phyloP scores from a whole-genome alignment of 2,113 vertebrate genomes.

The Prolemur simus region DNA sequence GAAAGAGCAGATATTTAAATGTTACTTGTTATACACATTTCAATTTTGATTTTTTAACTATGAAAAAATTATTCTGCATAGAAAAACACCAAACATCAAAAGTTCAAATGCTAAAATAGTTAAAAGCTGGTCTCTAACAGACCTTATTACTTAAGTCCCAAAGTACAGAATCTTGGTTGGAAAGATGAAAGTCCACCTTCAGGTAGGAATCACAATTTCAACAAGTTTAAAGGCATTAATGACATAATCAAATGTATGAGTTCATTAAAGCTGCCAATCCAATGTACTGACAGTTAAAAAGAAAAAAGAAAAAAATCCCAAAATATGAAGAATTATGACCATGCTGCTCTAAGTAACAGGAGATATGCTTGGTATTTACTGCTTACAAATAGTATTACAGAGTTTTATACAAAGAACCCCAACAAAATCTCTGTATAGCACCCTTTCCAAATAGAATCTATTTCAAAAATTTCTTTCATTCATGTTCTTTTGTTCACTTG shows the following conservation, averaged over 20 bases:
- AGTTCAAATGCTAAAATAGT: background rate
- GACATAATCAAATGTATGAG: background rate
- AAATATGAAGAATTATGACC: background rate
- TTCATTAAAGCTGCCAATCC: background rate
- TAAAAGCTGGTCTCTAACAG: background rate
- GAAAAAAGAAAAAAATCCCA: background rate
- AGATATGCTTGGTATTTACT: background rate
- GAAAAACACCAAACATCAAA: background rate
- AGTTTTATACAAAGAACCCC: background rate
- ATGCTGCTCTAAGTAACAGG: background rate
- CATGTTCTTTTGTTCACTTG: background rate
- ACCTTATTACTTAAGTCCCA: background rate
- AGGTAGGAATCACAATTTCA: background rate
- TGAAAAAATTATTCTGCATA: background rate
- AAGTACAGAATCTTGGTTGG: background rate
- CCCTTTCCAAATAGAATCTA: background rate
- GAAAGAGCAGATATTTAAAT: slow-evolving; percentile 4
- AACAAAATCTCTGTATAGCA: background rate
- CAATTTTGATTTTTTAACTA: background rate
- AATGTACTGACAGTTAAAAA: background rate
- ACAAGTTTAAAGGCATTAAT: background rate
- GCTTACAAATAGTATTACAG: background rate
- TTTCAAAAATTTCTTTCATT: background rate
- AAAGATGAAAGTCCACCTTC: slow-evolving; percentile 1
- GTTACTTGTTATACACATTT: background rate